Evolutionary conservation across 2,888 invertebrate species (phyloP), one percentile per base, ranked within the genome.

Genomic region (Idaea straminata): DNA sequence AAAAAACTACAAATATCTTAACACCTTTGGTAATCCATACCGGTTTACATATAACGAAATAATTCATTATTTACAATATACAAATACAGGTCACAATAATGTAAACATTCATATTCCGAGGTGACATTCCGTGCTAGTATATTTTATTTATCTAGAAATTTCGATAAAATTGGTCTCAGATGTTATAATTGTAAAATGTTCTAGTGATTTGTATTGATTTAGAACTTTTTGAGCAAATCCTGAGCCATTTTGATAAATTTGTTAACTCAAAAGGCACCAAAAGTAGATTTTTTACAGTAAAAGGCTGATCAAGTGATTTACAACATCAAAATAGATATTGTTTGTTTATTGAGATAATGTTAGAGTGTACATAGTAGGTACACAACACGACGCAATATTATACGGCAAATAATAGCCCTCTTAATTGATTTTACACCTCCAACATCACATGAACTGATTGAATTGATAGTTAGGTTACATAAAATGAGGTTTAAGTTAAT

Each of bases 21-120:
- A 89, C 84, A 82, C 88, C 91, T 92, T 92, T 92, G 92, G 92
- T 91, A 89, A 89, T 87, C 83, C 82, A 86, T 90, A 92, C 92
- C 92, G 91, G 90, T 86, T 87, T 87, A 84, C 73, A 82, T 81
- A 83, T 77, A 87, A 90, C 82, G 79, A 86, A 84, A 82, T 82
- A 84, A 77, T 81, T 82, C 82, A 82, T 81, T 82, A 82, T 80
- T 80, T 76, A 72, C 66, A 62, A 73, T 75, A 83, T 74, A 85
- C 80, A 84, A 78, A 83, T 74, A 85, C 80, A 84, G 79, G 83
- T 78, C 74, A 78, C 80, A 88, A 87, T 83, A 85, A 84, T 76
- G 72, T 77, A 76, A 83, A 77, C 70, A 78, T 71, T 66, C 66
- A 72, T 67, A 70, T 69, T 69, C 62, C n/a, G 57, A 25, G 57